Base-by-base conservation (phyloP, 2,888 invertebrate genomes). In the Phytoseiulus persimilis region DNA sequence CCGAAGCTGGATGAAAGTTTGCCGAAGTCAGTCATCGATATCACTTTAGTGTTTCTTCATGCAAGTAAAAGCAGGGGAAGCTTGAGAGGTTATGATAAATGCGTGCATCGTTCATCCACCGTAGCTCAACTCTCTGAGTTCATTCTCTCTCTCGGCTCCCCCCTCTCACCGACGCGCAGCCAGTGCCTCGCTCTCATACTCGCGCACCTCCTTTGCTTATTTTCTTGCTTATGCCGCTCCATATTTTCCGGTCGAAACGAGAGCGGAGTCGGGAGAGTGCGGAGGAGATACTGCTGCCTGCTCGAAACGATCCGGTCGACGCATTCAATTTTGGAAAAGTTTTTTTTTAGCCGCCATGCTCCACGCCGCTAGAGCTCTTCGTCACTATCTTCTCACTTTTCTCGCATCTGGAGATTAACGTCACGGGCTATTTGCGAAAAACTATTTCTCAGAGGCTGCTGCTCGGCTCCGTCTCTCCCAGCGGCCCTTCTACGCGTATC, bases 31-130 rank as follows among this genome's bases (percentile, higher is more conserved):
- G 65, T 65, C 65, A 65, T 65, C 65, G 65, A 65, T 65, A 65
- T 65, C 65, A 65, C 65, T 65, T 65, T 65, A 65, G 65, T 65
- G 65, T 65, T 65, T 65, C 65, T 65, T 65, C 65, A 65, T 65
- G 65, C 65, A 65, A 65, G 65, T 65, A 65, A 65, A 65, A 65
- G 65, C 65, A 65, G 65, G 65, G 65, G 65, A 65, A 65, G 65
- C 18, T 65, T 65, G 65, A 65, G 65, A 65, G 65, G 65, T 65
- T 65, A 65, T 65, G 65, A 65, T 65, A 65, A 65, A 65, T 65
- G 65, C 65, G 65, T 65, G 65, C 65, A 65, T 65, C 65, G 65
- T 65, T 65, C 65, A 65, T 65, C 65, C 65, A 65, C 65, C 65
- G 65, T 65, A 28, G 65, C 65, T 65, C 65, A 65, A 65, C 65